phyloP scores from a whole-genome alignment of 2,888 invertebrate species.

The Ceraclea dissimilis region DNA sequence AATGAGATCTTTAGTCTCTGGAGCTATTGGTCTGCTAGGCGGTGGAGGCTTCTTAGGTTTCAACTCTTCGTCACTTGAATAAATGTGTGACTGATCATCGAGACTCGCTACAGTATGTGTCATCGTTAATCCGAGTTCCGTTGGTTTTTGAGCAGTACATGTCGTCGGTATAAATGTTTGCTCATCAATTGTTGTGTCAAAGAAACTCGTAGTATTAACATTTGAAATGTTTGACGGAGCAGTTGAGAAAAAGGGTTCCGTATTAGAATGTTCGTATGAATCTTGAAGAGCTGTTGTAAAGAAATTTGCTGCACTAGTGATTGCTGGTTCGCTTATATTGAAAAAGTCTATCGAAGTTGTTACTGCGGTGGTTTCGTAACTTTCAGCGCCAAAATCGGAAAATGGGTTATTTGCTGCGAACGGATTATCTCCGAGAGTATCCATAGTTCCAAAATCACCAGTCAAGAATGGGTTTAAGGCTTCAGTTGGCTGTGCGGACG shows the following conservation, averaged over 20 bases:
- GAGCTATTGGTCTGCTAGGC: conserved; percentile 56
- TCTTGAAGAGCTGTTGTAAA: conserved; percentile 24
- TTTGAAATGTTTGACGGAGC: conserved; percentile 13
- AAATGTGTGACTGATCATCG: conserved; percentile 27
- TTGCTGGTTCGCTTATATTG: conserved; percentile 35
- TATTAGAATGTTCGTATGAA: conserved; percentile 15
- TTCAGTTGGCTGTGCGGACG: conserved; percentile 42
- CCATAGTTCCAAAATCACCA: conserved; percentile 36
- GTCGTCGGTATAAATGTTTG: conserved; percentile 13
- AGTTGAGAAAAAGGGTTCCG: conserved; percentile 24
- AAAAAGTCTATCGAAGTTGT: conserved; percentile 42
- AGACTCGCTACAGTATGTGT: conserved; percentile 30
- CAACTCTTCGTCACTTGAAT: conserved; percentile 29
- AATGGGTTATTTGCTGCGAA: conserved; percentile 68
- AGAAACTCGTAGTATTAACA: conserved; percentile 19
- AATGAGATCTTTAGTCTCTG: conserved; percentile 78
- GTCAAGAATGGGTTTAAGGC: conserved; percentile 64
- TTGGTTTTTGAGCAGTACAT: conserved; percentile 32
- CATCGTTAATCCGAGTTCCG: conserved; percentile 36
- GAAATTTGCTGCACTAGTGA: conserved; percentile 31
- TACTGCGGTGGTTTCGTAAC: conserved; percentile 37
- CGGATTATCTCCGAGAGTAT: conserved; percentile 55
- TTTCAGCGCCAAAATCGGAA: conserved; percentile 47
- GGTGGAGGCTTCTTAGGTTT: conserved; percentile 38
- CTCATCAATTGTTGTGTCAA: conserved; percentile 22